Conservation (phyloP, 2,888 invertebrate species). For the Cephus pulcher region DNA sequence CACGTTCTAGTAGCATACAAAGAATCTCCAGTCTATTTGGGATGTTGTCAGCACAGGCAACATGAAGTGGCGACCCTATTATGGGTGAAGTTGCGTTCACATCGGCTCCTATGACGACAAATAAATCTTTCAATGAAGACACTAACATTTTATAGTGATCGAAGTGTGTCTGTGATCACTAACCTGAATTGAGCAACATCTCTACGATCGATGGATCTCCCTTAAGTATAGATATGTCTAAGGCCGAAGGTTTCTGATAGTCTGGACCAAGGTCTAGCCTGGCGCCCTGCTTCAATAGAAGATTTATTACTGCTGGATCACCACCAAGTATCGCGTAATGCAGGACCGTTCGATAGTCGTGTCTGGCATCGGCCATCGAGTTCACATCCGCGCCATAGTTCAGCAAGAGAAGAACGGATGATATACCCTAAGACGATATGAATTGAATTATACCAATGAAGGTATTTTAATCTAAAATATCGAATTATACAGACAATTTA, state of each 20-base stretch:
- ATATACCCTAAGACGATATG: conserved; percentile 73
- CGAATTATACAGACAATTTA: not conserved
- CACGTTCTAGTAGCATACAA: conserved; percentile 76
- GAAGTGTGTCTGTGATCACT: conserved; percentile 31
- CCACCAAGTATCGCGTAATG: conserved; percentile 90
- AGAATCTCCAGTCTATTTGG: conserved; percentile 75
- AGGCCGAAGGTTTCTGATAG: conserved; percentile 80
- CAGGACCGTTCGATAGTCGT: conserved; percentile 88
- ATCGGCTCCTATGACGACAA: conserved; percentile 73
- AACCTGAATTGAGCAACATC: conserved; percentile 78
- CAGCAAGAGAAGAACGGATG: conserved; percentile 80
- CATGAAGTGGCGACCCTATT: conserved; percentile 85
- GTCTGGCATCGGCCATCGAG: conserved; percentile 85
- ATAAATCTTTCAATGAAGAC: not conserved
- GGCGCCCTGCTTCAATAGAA: conserved; percentile 86
- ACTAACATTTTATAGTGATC: not conserved
- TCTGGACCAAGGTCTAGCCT: conserved; percentile 73
- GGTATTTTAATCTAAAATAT: not conserved
- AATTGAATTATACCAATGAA: not conserved
- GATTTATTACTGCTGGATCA: conserved; percentile 76
- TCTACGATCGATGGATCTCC: conserved; percentile 81
- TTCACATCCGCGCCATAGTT: conserved; percentile 89
- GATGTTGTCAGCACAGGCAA: conserved; percentile 84
- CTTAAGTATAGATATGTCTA: conserved; percentile 87
- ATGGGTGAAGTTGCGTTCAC: conserved; percentile 85